A percentile compares a stretch with the other conserved stretches of the same genome.
Conservation (phyloP, 2,797 vertebrate genomes). For the Crypturellus tataupa region DNA sequence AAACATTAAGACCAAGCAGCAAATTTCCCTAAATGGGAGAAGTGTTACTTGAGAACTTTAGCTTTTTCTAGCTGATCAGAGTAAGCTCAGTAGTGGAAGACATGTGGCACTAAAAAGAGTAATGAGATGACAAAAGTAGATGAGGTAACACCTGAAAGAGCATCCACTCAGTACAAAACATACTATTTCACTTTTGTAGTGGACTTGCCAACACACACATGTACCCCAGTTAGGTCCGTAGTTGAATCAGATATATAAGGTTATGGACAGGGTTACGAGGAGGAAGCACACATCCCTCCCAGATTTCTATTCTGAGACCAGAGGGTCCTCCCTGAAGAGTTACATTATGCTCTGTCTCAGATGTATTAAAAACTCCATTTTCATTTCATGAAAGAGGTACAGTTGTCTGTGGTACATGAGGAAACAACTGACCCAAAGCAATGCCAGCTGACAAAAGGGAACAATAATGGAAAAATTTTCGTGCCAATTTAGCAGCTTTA, state of each 20-base stretch:
- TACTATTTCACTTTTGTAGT: neutral
- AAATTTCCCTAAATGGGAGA: constrained; percentile 9
- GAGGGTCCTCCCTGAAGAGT: neutral
- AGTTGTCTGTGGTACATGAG: neutral
- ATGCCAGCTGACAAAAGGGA: neutral
- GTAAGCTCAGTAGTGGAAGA: neutral
- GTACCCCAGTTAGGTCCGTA: neutral
- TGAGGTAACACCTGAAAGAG: neutral
- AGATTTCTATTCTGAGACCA: neutral
- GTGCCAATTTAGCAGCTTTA: neutral
- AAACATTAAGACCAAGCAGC: constrained; percentile 24
- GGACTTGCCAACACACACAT: neutral
- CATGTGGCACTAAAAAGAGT: neutral
- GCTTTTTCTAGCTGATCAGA: neutral
- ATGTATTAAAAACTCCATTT: rapidly evolving
- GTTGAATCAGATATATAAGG: neutral
- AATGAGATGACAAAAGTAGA: neutral
- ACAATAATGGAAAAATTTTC: neutral
- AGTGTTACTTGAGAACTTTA: neutral
- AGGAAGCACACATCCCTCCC: neutral
- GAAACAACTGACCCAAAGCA: neutral
- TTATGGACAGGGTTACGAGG: neutral
- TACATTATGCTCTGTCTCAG: neutral
- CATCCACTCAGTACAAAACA: neutral
- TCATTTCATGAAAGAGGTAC: rapidly evolving